Evolutionary conservation across 1,140 invertebrate genomes (phyloP), one percentile per base, ranked within the genome.

Genomic region (Euwallacea fornicatus): DNA sequence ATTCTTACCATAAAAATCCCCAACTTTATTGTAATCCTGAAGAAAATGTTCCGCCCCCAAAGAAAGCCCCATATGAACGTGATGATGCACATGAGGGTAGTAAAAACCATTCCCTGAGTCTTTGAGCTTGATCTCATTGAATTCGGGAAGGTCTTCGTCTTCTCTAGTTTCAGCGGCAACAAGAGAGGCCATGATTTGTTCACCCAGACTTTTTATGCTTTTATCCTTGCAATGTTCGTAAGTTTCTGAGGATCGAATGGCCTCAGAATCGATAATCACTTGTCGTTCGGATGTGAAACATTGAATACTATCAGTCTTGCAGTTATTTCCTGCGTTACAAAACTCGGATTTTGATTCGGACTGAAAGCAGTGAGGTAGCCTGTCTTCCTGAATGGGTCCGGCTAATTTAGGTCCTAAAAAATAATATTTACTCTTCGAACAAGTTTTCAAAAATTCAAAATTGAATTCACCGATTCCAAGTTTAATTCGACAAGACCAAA

Each of bases 401-500:
- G 41, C 7, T 3, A 65, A 6, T 65, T 54, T 65, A 42, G 60
- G 60, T 21, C 60, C 60, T 63, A 46, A 46, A 15, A 47, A 42
- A n/a, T n/a, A 42, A 61, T 42, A 56, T 2, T 56, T 9, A 56
- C 54, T 33, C 1, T 4, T 4, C 1, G 21, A 33, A 33, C 4
- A 33, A 33, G 21, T 33, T 33, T 33, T 33, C 21, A 33, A 33
- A 33, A 33, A 33, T 33, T 33, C 21, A 33, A 33, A 33, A 33
- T 4, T 33, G 21, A 33, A 55, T 13, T 47, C 33, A 63, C 71
- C 73, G 42, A 58, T 66, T 10, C 76, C 79, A 21, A 83, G 74
- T 73, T 81, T 82, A 65, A 81, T 78, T 71, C 85, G 82, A 76
- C 89, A 91, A 10, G 85, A 84, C 80, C 90, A 85, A 11, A 83